phyloP scores from a whole-genome alignment of 2,113 vertebrate genomes.

The Murina feae region DNA sequence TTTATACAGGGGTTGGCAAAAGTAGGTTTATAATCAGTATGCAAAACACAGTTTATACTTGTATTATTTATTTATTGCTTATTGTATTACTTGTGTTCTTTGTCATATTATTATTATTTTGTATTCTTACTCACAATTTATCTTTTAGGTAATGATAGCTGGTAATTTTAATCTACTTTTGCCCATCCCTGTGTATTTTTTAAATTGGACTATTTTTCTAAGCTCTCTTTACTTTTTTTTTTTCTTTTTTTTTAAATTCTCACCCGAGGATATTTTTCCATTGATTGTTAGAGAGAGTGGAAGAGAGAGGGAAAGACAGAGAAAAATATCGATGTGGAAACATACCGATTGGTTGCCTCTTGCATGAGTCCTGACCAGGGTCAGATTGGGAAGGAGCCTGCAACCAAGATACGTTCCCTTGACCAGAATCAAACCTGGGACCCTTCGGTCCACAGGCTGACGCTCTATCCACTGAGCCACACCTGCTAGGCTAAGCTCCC shows the following conservation, averaged over 20 bases:
- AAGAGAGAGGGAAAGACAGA: too few relatives aligned
- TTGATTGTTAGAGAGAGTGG: too few relatives aligned
- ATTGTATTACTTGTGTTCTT: neutral
- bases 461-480: too few relatives aligned
- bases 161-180: neutral
- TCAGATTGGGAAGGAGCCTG: too few relatives aligned
- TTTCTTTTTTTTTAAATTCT: too few relatives aligned
- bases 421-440: too few relatives aligned
- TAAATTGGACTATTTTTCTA: neutral
- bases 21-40: neutral
- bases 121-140: neutral
- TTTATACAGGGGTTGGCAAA: neutral
- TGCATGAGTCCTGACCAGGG: too few relatives aligned
- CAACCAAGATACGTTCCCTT: too few relatives aligned
- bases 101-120: neutral
- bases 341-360: too few relatives aligned
- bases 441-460: too few relatives aligned
- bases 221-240: neutral
- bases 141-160: neutral
- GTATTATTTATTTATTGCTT: neutral
- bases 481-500: neutral
- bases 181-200: neutral
- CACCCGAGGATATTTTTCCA: too few relatives aligned
- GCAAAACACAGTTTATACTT: neutral
- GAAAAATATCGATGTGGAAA: too few relatives aligned